Base-by-base conservation (phyloP, 2,888 invertebrate genomes). In the Heliconius sara region DNA sequence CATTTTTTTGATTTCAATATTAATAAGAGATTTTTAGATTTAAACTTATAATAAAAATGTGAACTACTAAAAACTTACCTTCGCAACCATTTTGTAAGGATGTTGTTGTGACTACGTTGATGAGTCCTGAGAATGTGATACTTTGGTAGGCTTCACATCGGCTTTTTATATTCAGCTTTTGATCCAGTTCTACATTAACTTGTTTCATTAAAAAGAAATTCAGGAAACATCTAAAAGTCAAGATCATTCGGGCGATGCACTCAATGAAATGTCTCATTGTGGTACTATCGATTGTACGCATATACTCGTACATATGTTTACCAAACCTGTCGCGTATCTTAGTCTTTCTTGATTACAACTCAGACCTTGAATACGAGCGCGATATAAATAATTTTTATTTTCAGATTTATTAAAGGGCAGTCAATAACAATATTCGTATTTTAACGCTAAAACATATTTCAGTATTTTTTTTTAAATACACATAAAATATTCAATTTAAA, bases 201-300 rank as follows among this genome's bases (percentile, higher is more conserved):
- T 81, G 87, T 88, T 88, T 88, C 60, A 83, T 83, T 89, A 86
- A 85, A 85, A 89, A 91, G 90, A 91, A 91, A 91, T 89, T 90
- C 92, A 93, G 94, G 94, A 94, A 93, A 90, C 85, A 80, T 85
- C 83, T 92, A 90, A 94, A 94, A 93, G 93, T 93, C 94, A 94
- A 94, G 94, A 89, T 85, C 91, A 83, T 76, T 83, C 83, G 91
- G 89, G 80, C 91, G 91, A 91, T 89, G 91, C 89, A 87, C 92
- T 85, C 83, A 84, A 82, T 81, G 83, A 89, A 86, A 85, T 88
- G 88, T 88, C 87, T 87, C 84, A 63, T 43, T 57, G 66, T 52
- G 52, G 52, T 80, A 76, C 34, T 77, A 67, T 82, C 81, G 78
- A 81, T 77, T 82, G 79, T 79, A 65, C 12, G 52, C 52, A 27